phyloP scores from a whole-genome alignment of 2,797 vertebrate genomes.

The Crocodylus rhombifer region DNA sequence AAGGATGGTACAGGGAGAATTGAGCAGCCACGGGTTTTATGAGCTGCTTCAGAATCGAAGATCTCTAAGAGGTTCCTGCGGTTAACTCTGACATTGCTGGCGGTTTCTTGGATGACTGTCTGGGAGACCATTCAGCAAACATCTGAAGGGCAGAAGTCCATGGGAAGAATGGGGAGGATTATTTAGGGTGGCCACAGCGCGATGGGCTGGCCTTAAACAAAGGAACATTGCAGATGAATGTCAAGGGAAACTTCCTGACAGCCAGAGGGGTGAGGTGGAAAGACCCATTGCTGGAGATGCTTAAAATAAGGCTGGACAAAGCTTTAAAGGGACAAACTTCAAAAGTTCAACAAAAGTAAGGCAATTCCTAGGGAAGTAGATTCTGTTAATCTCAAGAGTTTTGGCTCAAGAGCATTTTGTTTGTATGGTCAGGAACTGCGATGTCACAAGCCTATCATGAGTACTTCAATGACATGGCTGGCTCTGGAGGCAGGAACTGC shows the following conservation, averaged over 20 bases:
- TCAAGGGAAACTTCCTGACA: neutral
- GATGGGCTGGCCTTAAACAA: neutral
- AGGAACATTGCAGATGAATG: neutral
- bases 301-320: conserved; percentile 15
- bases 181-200: neutral
- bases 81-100: neutral
- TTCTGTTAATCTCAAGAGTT: neutral
- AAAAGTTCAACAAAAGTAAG: rapidly evolving
- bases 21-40: conserved; percentile 3
- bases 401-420: neutral
- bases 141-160: rapidly evolving
- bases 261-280: neutral
- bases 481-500: rapidly evolving
- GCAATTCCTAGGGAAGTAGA: neutral
- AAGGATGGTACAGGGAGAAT: neutral
- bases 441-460: rapidly evolving
- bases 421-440: neutral
- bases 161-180: too few relatives aligned
- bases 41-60: conserved; percentile 29
- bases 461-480: neutral
- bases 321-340: neutral
- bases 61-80: neutral
- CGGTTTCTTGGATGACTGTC: neutral
- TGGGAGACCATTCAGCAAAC: neutral
- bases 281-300: rapidly evolving